These are phyloP conservation scores for Axis porcinus DNA, from an alignment of 2,113 vertebrate genomes.

Conservation along the genomic window DNA sequence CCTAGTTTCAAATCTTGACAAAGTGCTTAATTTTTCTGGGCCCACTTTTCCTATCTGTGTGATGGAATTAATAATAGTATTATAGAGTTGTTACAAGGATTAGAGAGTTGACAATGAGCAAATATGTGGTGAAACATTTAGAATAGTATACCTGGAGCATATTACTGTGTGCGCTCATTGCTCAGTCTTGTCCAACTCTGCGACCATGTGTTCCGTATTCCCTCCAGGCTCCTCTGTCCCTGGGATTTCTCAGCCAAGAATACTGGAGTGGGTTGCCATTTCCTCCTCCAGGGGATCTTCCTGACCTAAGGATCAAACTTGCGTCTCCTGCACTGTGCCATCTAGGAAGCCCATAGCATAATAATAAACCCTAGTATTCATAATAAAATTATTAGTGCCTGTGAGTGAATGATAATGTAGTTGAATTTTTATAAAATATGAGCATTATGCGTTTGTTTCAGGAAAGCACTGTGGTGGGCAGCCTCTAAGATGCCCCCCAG, in stretches of 20 bases:
- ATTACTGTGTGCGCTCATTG: rapidly evolving
- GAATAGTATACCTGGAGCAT: neutral
- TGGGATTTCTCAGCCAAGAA: neutral
- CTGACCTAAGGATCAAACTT: neutral
- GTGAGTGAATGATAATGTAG: neutral
- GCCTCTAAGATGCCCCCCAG: neutral
- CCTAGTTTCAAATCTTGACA: neutral
- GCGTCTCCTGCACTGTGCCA: neutral
- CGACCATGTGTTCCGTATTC: rapidly evolving
- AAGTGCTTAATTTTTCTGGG: neutral
- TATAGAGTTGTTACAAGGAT: neutral
- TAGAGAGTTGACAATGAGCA: neutral
- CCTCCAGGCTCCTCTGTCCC: neutral
- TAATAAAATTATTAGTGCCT: neutral
- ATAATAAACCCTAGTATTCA: neutral
- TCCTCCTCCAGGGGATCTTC: neutral
- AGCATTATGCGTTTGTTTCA: neutral
- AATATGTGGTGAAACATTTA: neutral
- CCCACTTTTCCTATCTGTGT: neutral
- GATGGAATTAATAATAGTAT: neutral
- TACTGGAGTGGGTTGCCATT: neutral
- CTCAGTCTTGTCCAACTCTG: neutral
- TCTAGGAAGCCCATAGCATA: neutral
- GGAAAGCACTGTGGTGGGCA: neutral
- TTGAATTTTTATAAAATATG: neutral